phyloP scores from a whole-genome alignment of 2,113 vertebrate genomes.

The Phasianus colchicus region DNA sequence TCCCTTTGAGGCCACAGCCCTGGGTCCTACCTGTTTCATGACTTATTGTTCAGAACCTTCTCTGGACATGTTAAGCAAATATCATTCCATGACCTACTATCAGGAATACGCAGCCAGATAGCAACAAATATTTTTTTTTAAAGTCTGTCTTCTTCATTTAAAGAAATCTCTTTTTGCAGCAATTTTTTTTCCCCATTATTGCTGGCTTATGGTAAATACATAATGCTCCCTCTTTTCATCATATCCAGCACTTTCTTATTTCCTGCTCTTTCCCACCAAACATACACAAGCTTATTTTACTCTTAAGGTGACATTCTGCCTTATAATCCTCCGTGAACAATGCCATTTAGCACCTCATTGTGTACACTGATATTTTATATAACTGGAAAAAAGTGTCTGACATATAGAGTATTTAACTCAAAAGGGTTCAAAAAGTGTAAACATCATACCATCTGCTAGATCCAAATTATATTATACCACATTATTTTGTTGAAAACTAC shows the following conservation, averaged over 20 bases:
- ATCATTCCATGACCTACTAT: neutral
- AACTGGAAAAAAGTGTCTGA: neutral
- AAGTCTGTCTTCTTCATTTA: neutral
- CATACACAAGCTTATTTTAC: neutral
- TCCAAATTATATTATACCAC: neutral
- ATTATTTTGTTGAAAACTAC: neutral
- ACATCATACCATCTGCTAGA: neutral
- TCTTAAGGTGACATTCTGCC: neutral
- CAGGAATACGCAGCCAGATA: neutral
- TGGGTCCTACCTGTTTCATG: neutral
- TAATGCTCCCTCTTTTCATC: neutral
- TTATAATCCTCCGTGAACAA: neutral
- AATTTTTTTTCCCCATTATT: neutral
- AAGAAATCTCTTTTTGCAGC: neutral
- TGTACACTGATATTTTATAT: neutral
- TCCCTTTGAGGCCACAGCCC: neutral
- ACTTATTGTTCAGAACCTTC: constrained; percentile 37
- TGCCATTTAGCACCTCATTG: neutral
- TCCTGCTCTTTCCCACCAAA: neutral
- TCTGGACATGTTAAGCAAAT: constrained; percentile 39
- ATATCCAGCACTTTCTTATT: neutral
- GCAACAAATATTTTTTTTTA: neutral
- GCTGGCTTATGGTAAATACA: neutral
- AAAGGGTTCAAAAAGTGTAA: neutral
- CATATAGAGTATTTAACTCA: neutral